A percentile compares a stretch with the other conserved stretches of the same genome.
Conservation (phyloP, 2,888 invertebrate species). For the Caenorhabditis afra region DNA sequence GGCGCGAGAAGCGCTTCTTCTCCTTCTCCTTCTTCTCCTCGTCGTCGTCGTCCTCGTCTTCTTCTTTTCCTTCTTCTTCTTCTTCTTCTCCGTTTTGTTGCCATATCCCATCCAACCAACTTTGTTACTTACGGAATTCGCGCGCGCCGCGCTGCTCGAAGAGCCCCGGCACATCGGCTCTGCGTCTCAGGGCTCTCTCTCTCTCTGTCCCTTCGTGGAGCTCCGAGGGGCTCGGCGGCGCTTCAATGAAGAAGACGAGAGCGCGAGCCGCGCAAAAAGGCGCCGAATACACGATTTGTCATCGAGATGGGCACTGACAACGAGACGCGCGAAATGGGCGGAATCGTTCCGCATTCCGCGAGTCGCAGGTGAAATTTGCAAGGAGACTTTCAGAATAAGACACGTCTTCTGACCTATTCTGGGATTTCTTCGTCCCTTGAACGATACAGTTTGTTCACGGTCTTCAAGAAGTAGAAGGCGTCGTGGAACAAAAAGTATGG, state of each 20-base stretch:
- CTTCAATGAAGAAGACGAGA: conserved; percentile 34
- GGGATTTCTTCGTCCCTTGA: too few species aligned
- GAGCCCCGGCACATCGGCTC: conserved; percentile 7
- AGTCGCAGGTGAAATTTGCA: not conserved
- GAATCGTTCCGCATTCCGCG: conserved; percentile 2
- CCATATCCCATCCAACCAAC: conserved; percentile 42
- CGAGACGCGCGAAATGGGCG: not conserved
- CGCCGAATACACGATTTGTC: conserved; percentile 58
- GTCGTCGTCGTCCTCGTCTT: too few species aligned
- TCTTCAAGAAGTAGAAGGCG: too few species aligned
- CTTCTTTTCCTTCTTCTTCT: conserved; percentile 1
- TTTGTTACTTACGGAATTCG: conserved; percentile 45
- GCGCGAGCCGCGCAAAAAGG: conserved; percentile 34
- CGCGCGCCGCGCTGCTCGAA: conserved; percentile 19
- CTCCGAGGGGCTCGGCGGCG: conserved; percentile 4
- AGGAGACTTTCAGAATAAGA: not conserved
- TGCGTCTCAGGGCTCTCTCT: conserved; percentile 3
- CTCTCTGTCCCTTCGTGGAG: too few species aligned
- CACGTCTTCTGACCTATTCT: too few species aligned
- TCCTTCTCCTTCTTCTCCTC: conserved; percentile 6
- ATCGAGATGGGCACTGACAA: conserved; percentile 52
- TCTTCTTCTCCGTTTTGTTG: conserved; percentile 28
- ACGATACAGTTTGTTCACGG: too few species aligned
- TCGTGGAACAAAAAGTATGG: too few species aligned
- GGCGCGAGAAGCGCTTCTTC: conserved; percentile 16